Percentiles rank a stretch among this genome's conserved stretches.
These are phyloP conservation scores for Camptogramma bilineatum DNA, from an alignment of 2,888 invertebrate species.

Conservation along the genomic window DNA sequence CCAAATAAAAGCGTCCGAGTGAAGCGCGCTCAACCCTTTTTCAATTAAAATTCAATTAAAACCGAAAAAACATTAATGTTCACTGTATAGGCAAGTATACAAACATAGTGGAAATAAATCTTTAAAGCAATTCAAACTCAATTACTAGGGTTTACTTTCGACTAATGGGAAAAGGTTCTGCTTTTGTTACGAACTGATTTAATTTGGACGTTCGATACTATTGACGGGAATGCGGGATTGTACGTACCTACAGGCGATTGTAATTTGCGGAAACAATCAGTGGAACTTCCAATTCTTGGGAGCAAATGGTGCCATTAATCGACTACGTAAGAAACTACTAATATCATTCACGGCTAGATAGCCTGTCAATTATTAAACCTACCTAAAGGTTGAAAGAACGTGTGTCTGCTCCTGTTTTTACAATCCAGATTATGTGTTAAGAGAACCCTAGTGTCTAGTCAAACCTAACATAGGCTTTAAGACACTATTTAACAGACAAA, in stretches of 20 bases:
- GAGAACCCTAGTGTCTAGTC: no score
- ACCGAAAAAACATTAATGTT: slow-evolving; percentile 63
- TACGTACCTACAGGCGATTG: neutral
- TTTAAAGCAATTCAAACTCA: slow-evolving; percentile 82
- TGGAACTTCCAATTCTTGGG: neutral
- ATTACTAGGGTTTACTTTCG: slow-evolving; percentile 78
- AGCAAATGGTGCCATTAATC: neutral
- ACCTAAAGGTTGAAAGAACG: no score
- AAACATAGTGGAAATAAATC: slow-evolving; percentile 74
- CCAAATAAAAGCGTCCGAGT: slow-evolving; percentile 36
- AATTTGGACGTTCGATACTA: slow-evolving; percentile 49
- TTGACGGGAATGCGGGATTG: slow-evolving; percentile 49
- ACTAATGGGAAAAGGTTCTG: slow-evolving; percentile 75
- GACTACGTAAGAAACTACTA: neutral
- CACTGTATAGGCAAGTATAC: slow-evolving; percentile 56
- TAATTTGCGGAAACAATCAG: slow-evolving; percentile 1
- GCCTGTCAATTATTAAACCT: no score
- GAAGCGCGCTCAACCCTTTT: slow-evolving; percentile 48
- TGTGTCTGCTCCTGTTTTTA: no score
- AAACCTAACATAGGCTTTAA: no score
- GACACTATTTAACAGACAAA: no score
- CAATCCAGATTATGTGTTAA: no score
- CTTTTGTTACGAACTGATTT: slow-evolving; percentile 71
- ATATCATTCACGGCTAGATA: neutral
- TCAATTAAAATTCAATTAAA: slow-evolving; percentile 67